These are phyloP conservation scores for Chalcosyrphus nemorum DNA, from an alignment of 2,888 invertebrate genomes.

Conservation along the genomic window DNA sequence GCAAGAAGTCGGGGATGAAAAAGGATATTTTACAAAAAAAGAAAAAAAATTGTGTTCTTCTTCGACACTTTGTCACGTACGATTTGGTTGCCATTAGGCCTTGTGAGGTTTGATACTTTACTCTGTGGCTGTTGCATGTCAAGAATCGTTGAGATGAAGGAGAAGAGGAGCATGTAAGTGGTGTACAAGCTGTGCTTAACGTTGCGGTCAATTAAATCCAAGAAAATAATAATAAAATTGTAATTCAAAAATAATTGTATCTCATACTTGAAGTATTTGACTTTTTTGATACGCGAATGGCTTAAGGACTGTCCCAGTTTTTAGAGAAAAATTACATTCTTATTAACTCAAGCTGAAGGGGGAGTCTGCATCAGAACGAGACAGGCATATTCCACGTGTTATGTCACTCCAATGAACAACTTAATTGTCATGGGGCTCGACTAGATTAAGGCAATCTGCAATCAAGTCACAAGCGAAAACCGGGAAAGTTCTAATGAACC, in stretches of 20 bases:
- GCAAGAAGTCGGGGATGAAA: conserved; percentile 23
- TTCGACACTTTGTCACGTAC: conserved; percentile 65
- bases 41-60: not conserved
- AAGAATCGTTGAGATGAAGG: conserved; percentile 45
- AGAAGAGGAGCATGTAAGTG: conserved; percentile 7
- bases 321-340: too few species aligned
- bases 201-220: conserved; percentile 60
- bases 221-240: conserved; percentile 19
- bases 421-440: too few species aligned
- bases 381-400: too few species aligned
- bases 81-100: conserved; percentile 28
- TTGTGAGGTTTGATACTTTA: conserved; percentile 5
- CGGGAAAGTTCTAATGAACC: too few species aligned
- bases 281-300: too few species aligned
- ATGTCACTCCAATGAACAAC: too few species aligned
- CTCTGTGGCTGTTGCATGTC: conserved; percentile 47
- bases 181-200: not conserved
- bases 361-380: too few species aligned
- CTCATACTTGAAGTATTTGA: too few species aligned
- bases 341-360: too few species aligned
- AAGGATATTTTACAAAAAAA: conserved; percentile 22
- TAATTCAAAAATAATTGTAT: conserved; percentile 25
- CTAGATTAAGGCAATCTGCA: too few species aligned
- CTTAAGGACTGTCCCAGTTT: too few species aligned
- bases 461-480: too few species aligned